Base-by-base conservation (phyloP, 2,888 invertebrate species). In the Pelosia muscerda region DNA sequence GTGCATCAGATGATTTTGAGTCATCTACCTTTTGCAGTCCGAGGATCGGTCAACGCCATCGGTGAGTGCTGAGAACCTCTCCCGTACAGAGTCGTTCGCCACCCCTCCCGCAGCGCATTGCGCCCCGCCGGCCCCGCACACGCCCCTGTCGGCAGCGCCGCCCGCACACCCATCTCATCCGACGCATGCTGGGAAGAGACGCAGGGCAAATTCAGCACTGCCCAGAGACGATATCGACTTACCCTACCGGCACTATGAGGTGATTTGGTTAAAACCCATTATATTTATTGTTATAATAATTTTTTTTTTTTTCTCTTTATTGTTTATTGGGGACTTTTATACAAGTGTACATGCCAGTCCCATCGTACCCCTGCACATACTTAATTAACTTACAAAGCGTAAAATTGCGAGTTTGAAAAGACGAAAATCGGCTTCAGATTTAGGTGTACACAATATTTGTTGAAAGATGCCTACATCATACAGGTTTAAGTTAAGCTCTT, bases 11-110 rank as follows among this genome's bases (percentile, higher is more conserved):
- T 49, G 49, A n/a, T n/a, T 49, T n/a, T n/a, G 49, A 49, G n/a
- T 49, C 8, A 49, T 49, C 15, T 19, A 42, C 42, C 19, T 42
- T 42, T 75, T 66, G 56, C 87, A 95, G 95, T 88, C 89, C 77
- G 95, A 95, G 80, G 95, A 92, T 69, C 90, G 95, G 62, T 92
- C 94, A 60, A 95, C 95, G 78, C 95, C 95, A 66, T 92, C 91
- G 26, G 92, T 91, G 74, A 92, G 93, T 69, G 95, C 95, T 54
- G 95, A 95, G 88, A 95, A 95, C 85, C 87, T 95, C 31, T 93
- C 92, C 63, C 91, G 95, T 72, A 86, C 90, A 71, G 92, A 93
- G 77, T 86, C 89, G 75, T 93, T 93, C 86, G 92, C 94, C 71
- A 92, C 93, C 74, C 90, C 95, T 71, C 88, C 92, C 69, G 87